Evolutionary conservation across 2,113 vertebrate species (phyloP), one percentile per base, ranked within the genome.

Genomic region (Tetrao urogallus): DNA sequence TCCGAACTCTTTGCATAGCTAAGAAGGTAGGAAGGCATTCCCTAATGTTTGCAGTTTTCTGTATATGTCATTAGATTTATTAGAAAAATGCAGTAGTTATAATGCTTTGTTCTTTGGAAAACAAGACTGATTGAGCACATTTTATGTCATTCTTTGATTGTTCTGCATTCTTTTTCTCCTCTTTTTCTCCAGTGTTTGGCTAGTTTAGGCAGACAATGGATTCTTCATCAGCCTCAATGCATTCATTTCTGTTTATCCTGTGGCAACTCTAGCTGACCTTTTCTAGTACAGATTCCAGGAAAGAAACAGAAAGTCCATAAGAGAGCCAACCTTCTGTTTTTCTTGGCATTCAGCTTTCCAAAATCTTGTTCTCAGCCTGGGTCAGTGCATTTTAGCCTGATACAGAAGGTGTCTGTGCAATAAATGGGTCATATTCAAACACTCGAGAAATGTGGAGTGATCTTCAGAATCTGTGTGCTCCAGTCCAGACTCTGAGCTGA

Each of bases 1-100:
- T 99, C 25, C 93, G 99, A 12, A 99, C 99, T 4, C 95, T 99
- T 64, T 99, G 99, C 92, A 98, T 99, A 14, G 96, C 98, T 89
- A 99, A 98, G 95, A 99, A 99, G 98, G 99, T 99, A 79, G 90
- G 92, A 77, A 16, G 4, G 14, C 5, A 34, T 25, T 77, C 8
- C 54, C 27, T 20, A 17, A 27, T 69, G 22, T 92, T 74, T 42
- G 30, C 24, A 70, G 43, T 28, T 75, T 72, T 60, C 38, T 42
- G 6, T 30, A 65, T 9, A 15, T 28, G 6, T 38, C 42, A 80
- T 9, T 15, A 73, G 65, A 57, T 88, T 79, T 83, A 22, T 43
- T 17, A 38, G 17, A 43, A 79, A 89, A 74, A 75, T 45, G 2
- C 3, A 58, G 28, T n/a, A 14, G 6, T 48, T 83, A 10, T 43